Evolutionary conservation across 2,888 invertebrate genomes (phyloP).

Genomic region (Eumacrocentrus americanus): DNA sequence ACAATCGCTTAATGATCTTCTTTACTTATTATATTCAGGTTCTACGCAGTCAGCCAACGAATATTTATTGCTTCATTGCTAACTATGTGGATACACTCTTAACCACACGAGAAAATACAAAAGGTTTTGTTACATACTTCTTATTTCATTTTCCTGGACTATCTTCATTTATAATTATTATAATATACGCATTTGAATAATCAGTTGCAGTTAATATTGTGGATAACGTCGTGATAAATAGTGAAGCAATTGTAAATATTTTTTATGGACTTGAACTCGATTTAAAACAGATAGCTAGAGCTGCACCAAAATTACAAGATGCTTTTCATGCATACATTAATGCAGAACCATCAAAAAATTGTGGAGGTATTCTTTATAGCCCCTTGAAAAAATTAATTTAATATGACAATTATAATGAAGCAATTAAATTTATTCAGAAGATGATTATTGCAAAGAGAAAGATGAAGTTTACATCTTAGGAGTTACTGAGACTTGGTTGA

Average conservation of each 20-base stretch:
- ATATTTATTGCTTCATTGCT: constrained; percentile 72
- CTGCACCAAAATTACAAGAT: too few relatives aligned
- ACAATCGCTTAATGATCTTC: background rate
- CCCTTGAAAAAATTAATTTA: too few relatives aligned
- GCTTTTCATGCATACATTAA: too few relatives aligned
- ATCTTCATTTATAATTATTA: background rate
- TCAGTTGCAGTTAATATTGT: constrained; percentile 53
- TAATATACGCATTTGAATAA: constrained; percentile 22
- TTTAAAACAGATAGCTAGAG: too few relatives aligned
- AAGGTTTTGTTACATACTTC: constrained; percentile 49
- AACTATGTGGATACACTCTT: constrained; percentile 73
- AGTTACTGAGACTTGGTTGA: too few relatives aligned
- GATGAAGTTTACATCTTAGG: too few relatives aligned
- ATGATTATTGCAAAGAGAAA: too few relatives aligned
- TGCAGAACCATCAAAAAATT: too few relatives aligned
- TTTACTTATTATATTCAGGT: constrained; percentile 63
- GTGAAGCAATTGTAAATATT: constrained; percentile 49
- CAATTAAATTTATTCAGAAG: too few relatives aligned
- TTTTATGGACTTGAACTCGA: constrained; percentile 47
- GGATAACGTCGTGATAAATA: constrained; percentile 47
- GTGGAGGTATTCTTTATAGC: too few relatives aligned
- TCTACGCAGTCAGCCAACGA: constrained; percentile 70
- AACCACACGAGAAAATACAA: constrained; percentile 68
- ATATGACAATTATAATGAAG: too few relatives aligned
- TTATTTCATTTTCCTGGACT: background rate